Conservation (phyloP, 2,888 invertebrate genomes). For the Plebejus melissa region DNA sequence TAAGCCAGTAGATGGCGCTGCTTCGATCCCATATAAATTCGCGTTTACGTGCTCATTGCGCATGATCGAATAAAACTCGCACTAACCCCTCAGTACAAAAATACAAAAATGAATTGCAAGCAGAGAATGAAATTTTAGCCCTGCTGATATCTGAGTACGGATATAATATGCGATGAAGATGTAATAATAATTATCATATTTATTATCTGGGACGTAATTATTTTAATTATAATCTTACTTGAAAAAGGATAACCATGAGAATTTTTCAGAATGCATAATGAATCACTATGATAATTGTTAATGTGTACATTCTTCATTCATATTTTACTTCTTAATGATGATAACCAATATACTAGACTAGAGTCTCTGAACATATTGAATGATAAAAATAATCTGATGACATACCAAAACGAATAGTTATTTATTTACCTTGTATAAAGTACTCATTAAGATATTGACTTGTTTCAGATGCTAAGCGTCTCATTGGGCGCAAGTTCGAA, state of each 20-base stretch:
- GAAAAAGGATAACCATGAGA: neutral
- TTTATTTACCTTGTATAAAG: conserved; percentile 27
- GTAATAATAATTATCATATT: neutral
- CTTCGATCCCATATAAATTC: too few species aligned
- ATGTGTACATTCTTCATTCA: neutral
- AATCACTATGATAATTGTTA: conserved; percentile 4
- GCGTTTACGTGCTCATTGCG: too few species aligned
- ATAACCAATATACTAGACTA: conserved; percentile 81
- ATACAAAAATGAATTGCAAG: too few species aligned
- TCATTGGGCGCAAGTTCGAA: conserved; percentile 94
- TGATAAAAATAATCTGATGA: conserved; percentile 73
- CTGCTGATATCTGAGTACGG: neutral
- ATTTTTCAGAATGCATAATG: neutral
- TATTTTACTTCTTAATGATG: conserved; percentile 55
- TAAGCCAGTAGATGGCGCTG: too few species aligned
- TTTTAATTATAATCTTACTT: neutral
- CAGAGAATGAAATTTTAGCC: too few species aligned
- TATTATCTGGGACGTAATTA: neutral
- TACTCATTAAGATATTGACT: conserved; percentile 43
- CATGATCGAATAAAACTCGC: too few species aligned
- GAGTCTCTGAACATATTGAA: conserved; percentile 82
- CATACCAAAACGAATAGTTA: neutral
- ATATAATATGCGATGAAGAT: neutral
- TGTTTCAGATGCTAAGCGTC: conserved; percentile 92
- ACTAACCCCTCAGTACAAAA: too few species aligned